Base-by-base conservation (phyloP, 2,797 vertebrate species). In the Falco columbarius region DNA sequence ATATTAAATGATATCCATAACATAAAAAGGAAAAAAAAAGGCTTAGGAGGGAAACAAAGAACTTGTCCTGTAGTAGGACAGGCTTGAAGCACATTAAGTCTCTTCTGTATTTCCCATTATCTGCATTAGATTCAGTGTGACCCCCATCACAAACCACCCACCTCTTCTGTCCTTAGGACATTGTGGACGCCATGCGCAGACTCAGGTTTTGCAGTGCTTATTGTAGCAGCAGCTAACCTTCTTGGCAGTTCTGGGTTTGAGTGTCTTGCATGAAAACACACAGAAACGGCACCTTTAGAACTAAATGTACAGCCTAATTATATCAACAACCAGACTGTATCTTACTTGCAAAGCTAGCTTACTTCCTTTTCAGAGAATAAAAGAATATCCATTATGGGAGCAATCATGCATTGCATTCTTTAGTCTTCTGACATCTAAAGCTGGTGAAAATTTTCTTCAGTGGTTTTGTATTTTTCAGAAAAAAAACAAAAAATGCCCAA, bases 401-500 rank as follows among this genome's bases (percentile, higher is more conserved):
- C 62, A 84, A 12, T 66, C 73, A 79, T 17, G 42, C 7, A 0
- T 87, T 76, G 5, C 32, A 58, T 93, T 81, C 34, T 40, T 81
- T 34, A 26, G 21, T 40, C 22, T 79, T 91, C 27, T 80, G 24
- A 63, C 44, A 24, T 86, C 15, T 46, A 70, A 19, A 70, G 27
- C 13, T 63, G 44, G 17, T 40, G 15, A 86, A 36, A 56, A 3
- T 27, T n/a, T 62, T 80, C 81, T 86, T 51, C 13, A 58, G 19
- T 51, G 7, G 13, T 49, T 91, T 83, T 58, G 24, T 83, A n/a
- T 61, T 93, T 82, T 89, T 93, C n/a, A 65, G 26, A 59, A 82
- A 81, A 61, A 16, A 54, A 30, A 29, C 36, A 65, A 71, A 71
- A 70, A 86, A 44, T 36, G 3, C 7, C 7, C 5, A 58, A 62